Conservation (phyloP, 2,113 vertebrate genomes). For the Lethenteron reissneri region DNA sequence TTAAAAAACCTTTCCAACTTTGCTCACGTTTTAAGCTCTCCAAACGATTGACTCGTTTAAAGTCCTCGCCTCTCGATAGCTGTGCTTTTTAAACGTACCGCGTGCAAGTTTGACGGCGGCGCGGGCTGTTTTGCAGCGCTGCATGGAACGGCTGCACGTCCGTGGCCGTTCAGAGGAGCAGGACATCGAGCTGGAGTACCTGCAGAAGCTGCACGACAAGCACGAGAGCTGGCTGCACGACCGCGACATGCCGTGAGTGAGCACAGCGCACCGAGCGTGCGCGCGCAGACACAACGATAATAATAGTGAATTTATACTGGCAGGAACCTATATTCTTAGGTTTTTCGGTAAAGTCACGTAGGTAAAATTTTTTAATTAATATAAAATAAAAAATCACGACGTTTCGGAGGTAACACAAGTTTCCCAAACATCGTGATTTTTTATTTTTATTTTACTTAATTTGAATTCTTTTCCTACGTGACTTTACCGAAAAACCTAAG, state of each 20-base stretch:
- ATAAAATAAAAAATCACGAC: not conserved
- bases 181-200: slow-evolving; percentile 63
- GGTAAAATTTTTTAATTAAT: no score
- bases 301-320: not conserved
- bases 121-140: slow-evolving; percentile 28
- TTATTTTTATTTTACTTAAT: no score
- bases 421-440: no score
- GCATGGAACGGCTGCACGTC: slow-evolving; percentile 46
- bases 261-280: not conserved
- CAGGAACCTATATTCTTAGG: not conserved
- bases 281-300: no score
- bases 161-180: slow-evolving; percentile 69
- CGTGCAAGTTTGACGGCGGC: no score
- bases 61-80: not conserved
- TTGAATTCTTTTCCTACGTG: no score
- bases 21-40: not conserved
- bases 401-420: no score
- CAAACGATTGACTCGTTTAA: not conserved
- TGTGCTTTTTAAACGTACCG: slow-evolving; percentile 1
- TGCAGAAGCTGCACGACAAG: slow-evolving; percentile 76
- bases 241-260: slow-evolving; percentile 40
- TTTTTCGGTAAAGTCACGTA: no score
- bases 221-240: slow-evolving; percentile 82
- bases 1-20: not conserved
- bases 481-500: no score